Conservation (phyloP, 1,140 invertebrate species). For the Zaprionus ornatus region DNA sequence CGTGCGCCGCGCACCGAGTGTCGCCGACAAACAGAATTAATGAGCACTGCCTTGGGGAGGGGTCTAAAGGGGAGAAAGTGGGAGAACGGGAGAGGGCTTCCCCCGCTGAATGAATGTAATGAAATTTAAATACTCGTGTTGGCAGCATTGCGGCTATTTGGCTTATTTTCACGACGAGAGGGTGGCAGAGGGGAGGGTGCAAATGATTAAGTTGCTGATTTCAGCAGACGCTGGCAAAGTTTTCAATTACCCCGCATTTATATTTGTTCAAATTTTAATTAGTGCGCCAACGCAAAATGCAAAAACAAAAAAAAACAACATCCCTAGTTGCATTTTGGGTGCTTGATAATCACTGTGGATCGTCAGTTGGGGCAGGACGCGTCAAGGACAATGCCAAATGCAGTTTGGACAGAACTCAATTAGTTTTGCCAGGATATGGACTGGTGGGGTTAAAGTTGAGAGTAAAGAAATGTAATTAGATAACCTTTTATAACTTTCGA, state of each 20-base stretch:
- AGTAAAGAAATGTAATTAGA: too few relatives aligned
- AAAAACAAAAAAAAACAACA: conserved; percentile 20
- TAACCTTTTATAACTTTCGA: too few relatives aligned
- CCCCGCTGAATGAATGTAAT: conserved; percentile 52
- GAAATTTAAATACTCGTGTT: conserved; percentile 59
- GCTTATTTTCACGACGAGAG: conserved; percentile 4
- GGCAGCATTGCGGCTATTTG: conserved; percentile 34
- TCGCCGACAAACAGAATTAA: conserved; percentile 65
- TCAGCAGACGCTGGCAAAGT: conserved; percentile 57
- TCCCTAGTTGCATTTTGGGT: neutral
- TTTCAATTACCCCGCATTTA: conserved; percentile 79
- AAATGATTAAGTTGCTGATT: conserved; percentile 62
- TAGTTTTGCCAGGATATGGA: neutral
- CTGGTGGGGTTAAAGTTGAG: neutral
- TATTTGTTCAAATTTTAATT: conserved; percentile 81
- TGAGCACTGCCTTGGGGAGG: conserved; percentile 47
- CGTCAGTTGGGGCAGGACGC: neutral
- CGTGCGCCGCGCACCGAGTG: conserved; percentile 9
- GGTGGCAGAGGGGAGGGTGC: neutral
- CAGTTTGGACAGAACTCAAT: neutral
- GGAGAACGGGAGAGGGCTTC: neutral
- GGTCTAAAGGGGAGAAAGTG: neutral
- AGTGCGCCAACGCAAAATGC: conserved; percentile 45
- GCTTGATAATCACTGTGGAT: neutral
- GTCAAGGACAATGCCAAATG: neutral